Base-by-base conservation (phyloP, 2,888 invertebrate genomes). In the Tachina fera region DNA sequence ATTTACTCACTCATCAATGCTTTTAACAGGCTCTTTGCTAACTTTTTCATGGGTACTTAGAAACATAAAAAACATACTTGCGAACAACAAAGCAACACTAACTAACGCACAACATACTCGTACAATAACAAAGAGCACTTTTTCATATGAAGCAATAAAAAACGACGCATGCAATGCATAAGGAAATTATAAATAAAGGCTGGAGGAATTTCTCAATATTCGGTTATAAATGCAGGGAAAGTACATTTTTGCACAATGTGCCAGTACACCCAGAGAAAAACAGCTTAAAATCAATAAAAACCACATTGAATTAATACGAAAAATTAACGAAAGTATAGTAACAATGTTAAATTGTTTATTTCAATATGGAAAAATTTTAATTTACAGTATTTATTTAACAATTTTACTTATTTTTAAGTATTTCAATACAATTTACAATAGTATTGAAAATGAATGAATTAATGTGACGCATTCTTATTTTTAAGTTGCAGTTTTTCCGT, bases 21-120 rank as follows among this genome's bases (percentile, higher is more conserved):
- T 85, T 81, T 85, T 85, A 85, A 77, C 81, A 78, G 79, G 74
- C 74, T 74, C 68, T 76, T 85, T 85, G 65, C 60, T 75, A 76
- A 77, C 68, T 76, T 77, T 10, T 70, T 61, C 82, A 71, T 65
- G 70, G 58, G 49, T 77, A 83, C 76, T 83, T 83, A 72, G 43
- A 45, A 72, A 83, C 45, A 58, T 60, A 58, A 80, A 65, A 74
- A 83, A 77, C 71, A 77, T 67, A 83, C 71, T 83, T 77, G 83
- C 14, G 77, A 77, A 83, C 76, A 83, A 83, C 58, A 49, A 43
- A 58, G 31, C 53, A 76, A 71, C 76, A 47, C 14, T 47, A 75
- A 47, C 14, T 47, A 75, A 49, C 45, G 61, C 61, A 58, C 39
- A 19, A 74, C 45, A 51, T 9, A 31, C 5, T 3, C n/a, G n/a